Base-by-base conservation (phyloP, 2,113 vertebrate genomes). In the Coturnix japonica region DNA sequence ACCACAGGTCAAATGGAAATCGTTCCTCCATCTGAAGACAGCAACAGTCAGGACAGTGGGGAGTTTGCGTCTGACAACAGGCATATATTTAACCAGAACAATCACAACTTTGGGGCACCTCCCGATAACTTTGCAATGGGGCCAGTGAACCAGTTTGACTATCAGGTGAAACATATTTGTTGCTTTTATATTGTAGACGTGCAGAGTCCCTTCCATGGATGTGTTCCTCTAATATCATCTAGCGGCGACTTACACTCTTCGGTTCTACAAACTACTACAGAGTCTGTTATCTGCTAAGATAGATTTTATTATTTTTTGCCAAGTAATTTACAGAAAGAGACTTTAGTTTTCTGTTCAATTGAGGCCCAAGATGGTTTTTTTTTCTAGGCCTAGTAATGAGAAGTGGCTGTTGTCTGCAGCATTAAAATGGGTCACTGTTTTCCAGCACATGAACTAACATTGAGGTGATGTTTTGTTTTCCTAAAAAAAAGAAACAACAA, bases 71-170 rank as follows among this genome's bases (percentile, higher is more conserved):
- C 98, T 94, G 99, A 99, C 93, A 98, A 98, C 97, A 99, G 98
- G 97, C 99, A 98, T 97, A 98, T 98, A 92, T 99, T 99, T 98
- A 98, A 98, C 97, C 99, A 99, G 98, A 99, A 99, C 98, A 99
- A 99, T 98, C 99, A 99, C 98, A 98, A 98, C 97, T 99, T 99
- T 98, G 98, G 98, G 97, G 98, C 98, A 97, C 98, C 99, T 98
- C 98, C 99, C 37, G 99, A 99, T 98, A 99, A 98, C 98, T 99
- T 99, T 98, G 97, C 98, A 97, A 98, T 99, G 98, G 98, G 98
- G 97, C 98, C 99, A 97, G 98, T 99, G 98, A 99, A 99, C 98
- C 99, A 99, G 98, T 99, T 99, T 98, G 99, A 99, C 98, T 99
- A 99, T 98, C 99, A 99, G 99, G 99, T 99, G 98, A 98, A 98